Conservation (phyloP, 2,797 vertebrate genomes). For the Bryconaethiops microstoma region DNA sequence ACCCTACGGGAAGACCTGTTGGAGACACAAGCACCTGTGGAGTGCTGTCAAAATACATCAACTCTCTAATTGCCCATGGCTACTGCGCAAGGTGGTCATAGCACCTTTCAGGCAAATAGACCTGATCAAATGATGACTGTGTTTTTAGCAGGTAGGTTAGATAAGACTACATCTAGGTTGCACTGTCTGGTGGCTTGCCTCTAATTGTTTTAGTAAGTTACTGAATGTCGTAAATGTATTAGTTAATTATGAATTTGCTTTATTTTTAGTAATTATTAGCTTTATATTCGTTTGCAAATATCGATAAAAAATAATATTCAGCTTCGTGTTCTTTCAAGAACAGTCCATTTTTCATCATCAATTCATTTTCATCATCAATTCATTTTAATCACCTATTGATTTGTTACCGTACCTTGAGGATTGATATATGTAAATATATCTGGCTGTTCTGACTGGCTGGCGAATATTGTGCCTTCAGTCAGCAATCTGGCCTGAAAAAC, state of each 20-base stretch:
- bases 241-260: background rate
- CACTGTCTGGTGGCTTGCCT: background rate
- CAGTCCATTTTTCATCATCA: too few relatives aligned
- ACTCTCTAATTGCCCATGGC: constrained; percentile 65
- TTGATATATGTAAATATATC: background rate
- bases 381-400: too few relatives aligned
- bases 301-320: too few relatives aligned
- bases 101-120: constrained; percentile 15
- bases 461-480: background rate
- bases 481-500: background rate
- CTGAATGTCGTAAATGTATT: background rate
- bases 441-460: background rate
- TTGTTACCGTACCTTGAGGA: background rate
- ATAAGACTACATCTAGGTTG: background rate
- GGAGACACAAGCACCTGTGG: constrained; percentile 62
- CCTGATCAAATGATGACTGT: constrained; percentile 9
- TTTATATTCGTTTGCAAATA: background rate
- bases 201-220: background rate
- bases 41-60: constrained; percentile 68
- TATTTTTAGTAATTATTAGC: background rate
- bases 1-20: constrained; percentile 59
- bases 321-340: too few relatives aligned
- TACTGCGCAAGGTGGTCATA: constrained; percentile 44
- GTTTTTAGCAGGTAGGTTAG: background rate
- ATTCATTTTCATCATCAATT: too few relatives aligned